Evolutionary conservation across 2,888 invertebrate species (phyloP), one percentile per base, ranked within the genome.

Genomic region (Entomobrya multifasciata): DNA sequence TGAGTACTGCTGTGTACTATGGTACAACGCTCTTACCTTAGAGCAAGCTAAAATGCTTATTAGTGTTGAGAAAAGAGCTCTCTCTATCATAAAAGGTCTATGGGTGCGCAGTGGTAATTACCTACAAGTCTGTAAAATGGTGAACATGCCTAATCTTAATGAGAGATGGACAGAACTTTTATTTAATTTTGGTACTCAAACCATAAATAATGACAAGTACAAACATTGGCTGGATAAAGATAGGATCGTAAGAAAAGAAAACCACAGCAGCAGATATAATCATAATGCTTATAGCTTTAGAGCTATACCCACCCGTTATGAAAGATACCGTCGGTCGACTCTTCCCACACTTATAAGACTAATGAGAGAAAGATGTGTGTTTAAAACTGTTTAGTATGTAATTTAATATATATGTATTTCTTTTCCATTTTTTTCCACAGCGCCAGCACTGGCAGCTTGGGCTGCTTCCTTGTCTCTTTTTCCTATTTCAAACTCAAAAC

Each of bases 1-100:
- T 5, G 79, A 79, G 27, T 79, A 79, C 27, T 79, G 79, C 65
- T 49, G 30, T 20, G 47, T 20, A 1, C 30, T 79, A 0, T 79
- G 79, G 79, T n/a, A 6, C 49, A 36, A 25, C 11, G 11, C 10
- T 11, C 0, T 79, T 4, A 79, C 62, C 10, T 17, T 3, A 20
- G 22, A 0, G 2, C n/a, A 62, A 65, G 27, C 3, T 0, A 79
- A 62, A 20, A 62, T 27, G 22, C 27, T 79, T 41, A 17, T 47
- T 0, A 62, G 52, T 27, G 65, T 79, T n/a, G 79, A 65, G 49
- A 79, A 79, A 49, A 25, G 65, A 49, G 65, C 79, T 0, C 25
- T 79, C 0, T 2, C 20, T 11, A 65, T 79, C 5, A 79, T 65
- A 27, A 27, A 13, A 1, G 49, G 79, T 17, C 49, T 10, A 52